Base-by-base conservation (phyloP, 2,113 vertebrate species). In the Lepus timidus region DNA sequence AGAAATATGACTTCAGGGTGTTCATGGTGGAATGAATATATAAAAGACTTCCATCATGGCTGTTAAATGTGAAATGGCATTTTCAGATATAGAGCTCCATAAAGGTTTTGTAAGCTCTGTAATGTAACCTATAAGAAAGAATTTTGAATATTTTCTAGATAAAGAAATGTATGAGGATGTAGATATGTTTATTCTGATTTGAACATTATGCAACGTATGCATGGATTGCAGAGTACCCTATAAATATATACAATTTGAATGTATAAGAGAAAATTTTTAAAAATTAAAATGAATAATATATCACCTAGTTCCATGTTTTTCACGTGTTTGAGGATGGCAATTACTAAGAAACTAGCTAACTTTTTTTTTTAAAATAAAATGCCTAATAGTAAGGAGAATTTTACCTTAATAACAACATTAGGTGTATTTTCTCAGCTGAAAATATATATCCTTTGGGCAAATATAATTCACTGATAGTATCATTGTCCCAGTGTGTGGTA, bases 1-100 rank as follows among this genome's bases (percentile, higher is more conserved):
- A 97, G 96, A 97, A 97, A 97, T 97, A 96, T 97, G 94, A 98
- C 96, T 96, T 64, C 62, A 97, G 97, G 96, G 92, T 97, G 88
- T 97, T 80, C 33, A 5, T 83, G 93, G 70, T 94, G 92, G 90
- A 97, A 97, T 97, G 90, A 98, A 96, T 97, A 98, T 97, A 62
- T 83, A 90, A 74, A 97, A 78, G 90, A 84, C 95, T 97, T 98
- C 96, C 88, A 96, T 97, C 92, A 97, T 29, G 79, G 52, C 62
- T 95, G 52, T 86, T 96, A 96, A 97, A 98, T 96, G 92, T 61
- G 85, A 97, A 98, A 96, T 96, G 97, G 82, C 91, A 96, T 96
- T 93, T 97, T 84, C 91, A 98, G 97, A 70, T 85, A 95, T 61
- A 90, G 11, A 82, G 73, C 84, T 97, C 85, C 97, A 91, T 89